Evolutionary conservation across 2,113 vertebrate species (phyloP), one percentile per base, ranked within the genome.

Genomic region (Bombycilla garrulus): DNA sequence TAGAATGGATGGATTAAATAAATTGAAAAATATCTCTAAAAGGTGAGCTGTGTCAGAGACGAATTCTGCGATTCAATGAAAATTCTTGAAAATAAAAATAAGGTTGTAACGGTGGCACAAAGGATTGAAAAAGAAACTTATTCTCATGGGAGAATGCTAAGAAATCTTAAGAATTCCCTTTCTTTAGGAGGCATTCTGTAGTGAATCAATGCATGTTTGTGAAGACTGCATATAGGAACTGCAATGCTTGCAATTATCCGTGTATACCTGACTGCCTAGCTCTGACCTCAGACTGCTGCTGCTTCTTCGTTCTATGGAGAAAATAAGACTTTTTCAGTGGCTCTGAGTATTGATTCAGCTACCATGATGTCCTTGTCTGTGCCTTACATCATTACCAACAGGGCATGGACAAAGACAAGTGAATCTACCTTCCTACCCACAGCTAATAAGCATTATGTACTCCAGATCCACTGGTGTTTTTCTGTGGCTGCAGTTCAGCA

Each of bases 11-110:
- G 60, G 33, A 40, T 81, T 93, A 92, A 77, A 96, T 96, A 90
- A 95, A 73, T 79, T 64, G 72, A 72, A 88, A 95, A 91, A 62
- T 48, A 70, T 11, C 56, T 95, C 40, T 86, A 83, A 95, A 92
- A 96, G 95, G 90, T 90, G 88, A 95, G 62, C 69, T 85, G 22
- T 96, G 90, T 88, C 88, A 81, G 73, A 92, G 42, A 89, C 70
- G 42, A 91, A 90, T 88, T 86, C 66, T 85, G 42, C 51, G 81
- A 88, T 90, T 70, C 57, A 90, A 16, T 76, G 62, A 92, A 90
- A 91, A 95, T 84, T 94, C 67, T 78, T 90, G 61, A 91, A 96
- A 96, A 96, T 93, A 92, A 95, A 96, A 96, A 93, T 92, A 86
- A 90, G 45, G n/a, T 69, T 65, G 69, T 72, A 84, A 60, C 1